Evolutionary conservation across 2,113 vertebrate genomes (phyloP), one percentile per base, ranked within the genome.

Genomic region (Prochilodus magdalenae): DNA sequence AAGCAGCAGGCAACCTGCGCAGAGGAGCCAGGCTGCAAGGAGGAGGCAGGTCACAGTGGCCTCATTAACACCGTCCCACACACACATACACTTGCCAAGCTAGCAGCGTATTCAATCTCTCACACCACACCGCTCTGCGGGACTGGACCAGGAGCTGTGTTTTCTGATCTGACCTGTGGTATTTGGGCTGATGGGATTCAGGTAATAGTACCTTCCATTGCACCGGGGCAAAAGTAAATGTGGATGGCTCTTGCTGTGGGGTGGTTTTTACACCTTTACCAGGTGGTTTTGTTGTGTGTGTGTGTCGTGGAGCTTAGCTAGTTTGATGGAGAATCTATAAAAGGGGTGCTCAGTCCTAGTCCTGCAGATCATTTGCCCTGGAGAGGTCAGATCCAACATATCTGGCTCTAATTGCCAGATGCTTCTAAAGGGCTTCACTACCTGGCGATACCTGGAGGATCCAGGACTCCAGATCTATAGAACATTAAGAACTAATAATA

Each of bases 1-100:
- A 79, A 72, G 80, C 88, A 89, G 88, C 86, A 87, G 85, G 86
- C 73, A 83, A 80, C 81, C 86, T 83, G 87, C 81, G 87, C 84
- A 79, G 81, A 80, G 63, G 79, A 89, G 80, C 77, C 77, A 84
- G 83, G 84, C 84, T 60, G 83, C 77, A 33, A 70, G 66, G 77
- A 77, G 24, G 67, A 82, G 71, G 71, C 75, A 72, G 66, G 83
- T 82, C 83, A 82, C 79, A 70, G 57, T 78, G 63, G 84, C 80
- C 85, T 81, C 85, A 84, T 81, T 77, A 80, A 75, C 85, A 86
- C 77, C 66, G 63, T 47, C 84, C 75, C 53, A 55, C 66, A 79
- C 72, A 75, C 81, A 83, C 81, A 57, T n/a, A 30, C 49, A 83
- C 67, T 76, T 73, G 78, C 69, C 78, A 83, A 77, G 67, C 75